Conservation (phyloP, 2,888 invertebrate species). For the Meliscaeva auricollis region DNA sequence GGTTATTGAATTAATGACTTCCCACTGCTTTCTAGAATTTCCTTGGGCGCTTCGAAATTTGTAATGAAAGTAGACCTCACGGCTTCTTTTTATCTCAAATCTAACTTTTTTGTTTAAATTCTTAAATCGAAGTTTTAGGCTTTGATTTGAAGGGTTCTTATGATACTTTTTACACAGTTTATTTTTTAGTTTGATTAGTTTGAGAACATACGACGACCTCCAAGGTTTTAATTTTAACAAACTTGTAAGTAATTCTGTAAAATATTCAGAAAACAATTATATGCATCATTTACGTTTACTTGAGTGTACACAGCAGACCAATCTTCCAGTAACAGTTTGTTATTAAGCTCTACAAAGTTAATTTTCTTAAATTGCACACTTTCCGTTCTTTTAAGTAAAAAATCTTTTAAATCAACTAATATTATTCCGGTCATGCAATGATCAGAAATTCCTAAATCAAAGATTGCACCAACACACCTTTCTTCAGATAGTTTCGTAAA, state of each 20-base stretch:
- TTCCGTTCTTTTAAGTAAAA: background rate
- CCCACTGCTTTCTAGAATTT: background rate
- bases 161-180: background rate
- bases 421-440: background rate
- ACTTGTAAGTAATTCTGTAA: background rate
- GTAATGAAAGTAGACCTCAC: background rate
- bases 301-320: background rate
- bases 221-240: background rate
- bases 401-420: too few relatives aligned
- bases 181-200: slow-evolving; percentile 8
- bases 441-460: background rate
- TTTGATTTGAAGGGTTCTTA: background rate
- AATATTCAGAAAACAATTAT: background rate
- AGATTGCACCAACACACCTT: background rate
- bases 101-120: background rate
- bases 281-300: background rate
- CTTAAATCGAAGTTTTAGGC: background rate
- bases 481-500: background rate
- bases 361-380: background rate
- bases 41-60: background rate
- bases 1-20: background rate
- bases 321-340: background rate
- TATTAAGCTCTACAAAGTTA: background rate
- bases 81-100: background rate
- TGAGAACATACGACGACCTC: background rate